Percentiles rank a stretch among this genome's conserved stretches.
These are phyloP conservation scores for silkworm (Bombyx mori) DNA, from an alignment of 1,140 invertebrate species.

Conservation along the genomic window ASM3026992v2 NC_085116.1:3952001-3952500, in stretches of 20 bases:
- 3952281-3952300: conserved; percentile 25
- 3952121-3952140: conserved; percentile 31
- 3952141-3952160: conserved; percentile 64
- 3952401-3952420: conserved; percentile 12
- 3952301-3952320: conserved; percentile 19
- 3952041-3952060: no score
- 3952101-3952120: background rate
- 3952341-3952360: conserved; percentile 45
- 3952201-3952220: conserved; percentile 66
- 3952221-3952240: conserved; percentile 65
- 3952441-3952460: conserved; percentile 4
- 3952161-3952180: conserved; percentile 50
- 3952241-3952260: conserved; percentile 58
- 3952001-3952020: no score
- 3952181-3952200: conserved; percentile 63
- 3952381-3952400: conserved; percentile 12
- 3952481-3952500: conserved; percentile 5
- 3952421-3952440: conserved; percentile 2
- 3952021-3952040: no score
- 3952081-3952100: background rate
- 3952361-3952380: conserved; percentile 20
- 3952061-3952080: background rate
- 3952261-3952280: conserved; percentile 66
- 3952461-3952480: background rate
- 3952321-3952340: conserved; percentile 47